Conservation (phyloP, 2,888 invertebrate genomes). For the Tromatobia lineatoria region DNA sequence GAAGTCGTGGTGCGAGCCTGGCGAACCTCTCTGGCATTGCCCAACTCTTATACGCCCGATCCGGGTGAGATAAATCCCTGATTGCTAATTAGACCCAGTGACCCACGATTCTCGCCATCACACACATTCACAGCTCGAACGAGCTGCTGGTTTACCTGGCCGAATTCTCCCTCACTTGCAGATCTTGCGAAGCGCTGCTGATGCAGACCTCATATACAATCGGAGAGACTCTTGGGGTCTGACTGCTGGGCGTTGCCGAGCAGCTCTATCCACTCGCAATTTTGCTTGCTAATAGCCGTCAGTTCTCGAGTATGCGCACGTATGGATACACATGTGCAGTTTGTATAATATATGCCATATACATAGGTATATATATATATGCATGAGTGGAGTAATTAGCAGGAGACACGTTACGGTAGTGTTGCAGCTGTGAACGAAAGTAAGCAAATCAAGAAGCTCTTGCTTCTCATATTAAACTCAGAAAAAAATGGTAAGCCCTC, state of each 20-base stretch:
- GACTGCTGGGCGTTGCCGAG: slow-evolving; percentile 65
- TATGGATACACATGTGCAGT: not conserved
- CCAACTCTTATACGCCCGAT: slow-evolving; percentile 72
- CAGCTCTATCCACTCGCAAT: slow-evolving; percentile 65
- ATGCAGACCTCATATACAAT: slow-evolving; percentile 15
- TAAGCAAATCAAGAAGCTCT: slow-evolving; percentile 51
- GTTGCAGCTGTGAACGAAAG: slow-evolving; percentile 60
- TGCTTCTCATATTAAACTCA: slow-evolving; percentile 42
- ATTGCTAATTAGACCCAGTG: slow-evolving; percentile 83
- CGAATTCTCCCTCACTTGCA: slow-evolving; percentile 10
- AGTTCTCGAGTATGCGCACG: slow-evolving; percentile 18
- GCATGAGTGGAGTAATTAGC: slow-evolving; percentile 61
- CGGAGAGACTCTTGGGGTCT: slow-evolving; percentile 15
- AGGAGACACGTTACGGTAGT: slow-evolving; percentile 42
- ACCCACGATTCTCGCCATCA: slow-evolving; percentile 73
- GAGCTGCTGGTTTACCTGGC: slow-evolving; percentile 12
- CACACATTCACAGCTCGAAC: slow-evolving; percentile 11
- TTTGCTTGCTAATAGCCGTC: slow-evolving; percentile 63
- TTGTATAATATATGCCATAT: slow-evolving; percentile 22
- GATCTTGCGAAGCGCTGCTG: not conserved
- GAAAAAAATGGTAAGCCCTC: slow-evolving; percentile 14
- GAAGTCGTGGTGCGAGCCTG: slow-evolving; percentile 27
- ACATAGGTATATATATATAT: slow-evolving; percentile 30
- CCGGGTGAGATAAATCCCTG: slow-evolving; percentile 79
- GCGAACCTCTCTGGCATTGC: slow-evolving; percentile 70